These are phyloP conservation scores for Aphelocoma coerulescens DNA, from an alignment of 2,113 vertebrate genomes.

Conservation along the genomic window DNA sequence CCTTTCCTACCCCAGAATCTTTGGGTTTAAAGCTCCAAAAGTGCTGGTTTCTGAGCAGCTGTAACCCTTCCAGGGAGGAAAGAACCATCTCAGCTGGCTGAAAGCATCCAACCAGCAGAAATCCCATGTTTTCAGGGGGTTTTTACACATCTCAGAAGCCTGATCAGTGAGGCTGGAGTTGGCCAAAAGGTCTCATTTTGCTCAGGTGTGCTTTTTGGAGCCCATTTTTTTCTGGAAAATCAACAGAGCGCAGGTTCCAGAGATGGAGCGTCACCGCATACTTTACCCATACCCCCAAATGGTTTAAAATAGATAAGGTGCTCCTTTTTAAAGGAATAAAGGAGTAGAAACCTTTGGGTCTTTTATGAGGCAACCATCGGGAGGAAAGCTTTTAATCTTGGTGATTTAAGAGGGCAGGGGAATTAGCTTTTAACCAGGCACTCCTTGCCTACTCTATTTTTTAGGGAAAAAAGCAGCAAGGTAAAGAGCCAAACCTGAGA, in stretches of 20 bases:
- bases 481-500: neutral
- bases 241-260: rapidly evolving
- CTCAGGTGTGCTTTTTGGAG: neutral
- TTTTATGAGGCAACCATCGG: neutral
- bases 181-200: neutral
- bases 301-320: neutral
- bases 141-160: rapidly evolving
- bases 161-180: neutral
- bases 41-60: neutral
- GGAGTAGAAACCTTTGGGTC: neutral
- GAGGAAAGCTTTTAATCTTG: constrained; percentile 6
- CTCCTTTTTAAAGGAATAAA: neutral
- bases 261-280: rapidly evolving
- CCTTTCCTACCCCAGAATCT: neutral
- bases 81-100: neutral
- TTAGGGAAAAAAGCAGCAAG: neutral
- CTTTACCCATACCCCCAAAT: neutral
- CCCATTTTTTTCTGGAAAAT: neutral
- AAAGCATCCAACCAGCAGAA: neutral
- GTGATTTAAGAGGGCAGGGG: neutral
- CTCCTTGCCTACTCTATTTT: neutral
- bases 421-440: neutral
- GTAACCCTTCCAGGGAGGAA: neutral
- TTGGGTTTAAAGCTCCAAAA: neutral
- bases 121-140: rapidly evolving